phyloP scores from a whole-genome alignment of 1,140 invertebrate species.

The Drosophila mauritiana region DNA sequence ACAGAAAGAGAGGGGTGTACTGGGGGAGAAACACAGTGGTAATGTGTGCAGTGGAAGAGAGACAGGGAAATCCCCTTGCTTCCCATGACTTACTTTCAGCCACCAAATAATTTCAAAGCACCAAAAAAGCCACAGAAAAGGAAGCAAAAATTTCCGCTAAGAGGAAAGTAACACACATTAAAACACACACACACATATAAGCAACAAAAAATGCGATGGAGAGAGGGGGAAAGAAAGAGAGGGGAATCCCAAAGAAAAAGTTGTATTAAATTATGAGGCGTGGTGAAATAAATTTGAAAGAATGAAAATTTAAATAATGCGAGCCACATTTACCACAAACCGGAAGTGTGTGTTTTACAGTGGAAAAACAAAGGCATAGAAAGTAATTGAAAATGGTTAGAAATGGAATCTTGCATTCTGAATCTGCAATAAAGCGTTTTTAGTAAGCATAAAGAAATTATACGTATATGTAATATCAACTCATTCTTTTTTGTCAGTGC shows the following conservation, averaged over 20 bases:
- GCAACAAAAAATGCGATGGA: slow-evolving; percentile 5
- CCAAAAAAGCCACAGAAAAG: slow-evolving; percentile 34
- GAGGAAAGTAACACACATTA: slow-evolving; percentile 50
- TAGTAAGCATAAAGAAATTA: background rate
- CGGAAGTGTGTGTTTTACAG: slow-evolving; percentile 9
- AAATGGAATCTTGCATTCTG: background rate
- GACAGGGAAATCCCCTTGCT: background rate
- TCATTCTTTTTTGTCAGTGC: background rate
- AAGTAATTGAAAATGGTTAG: background rate
- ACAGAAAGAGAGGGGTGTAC: background rate
- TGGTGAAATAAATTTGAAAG: slow-evolving; percentile 60
- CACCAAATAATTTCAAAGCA: slow-evolving; percentile 45
- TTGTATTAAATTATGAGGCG: slow-evolving; percentile 59
- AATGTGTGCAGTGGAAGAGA: no score
- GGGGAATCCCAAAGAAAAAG: slow-evolving; percentile 28
- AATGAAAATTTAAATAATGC: slow-evolving; percentile 68
- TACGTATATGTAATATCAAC: background rate
- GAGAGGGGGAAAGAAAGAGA: background rate
- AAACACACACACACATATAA: slow-evolving; percentile 9
- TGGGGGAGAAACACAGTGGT: background rate
- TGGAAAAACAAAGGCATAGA: background rate
- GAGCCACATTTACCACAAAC: slow-evolving; percentile 39
- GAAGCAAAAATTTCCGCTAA: slow-evolving; percentile 50
- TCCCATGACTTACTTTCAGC: slow-evolving; percentile 29
- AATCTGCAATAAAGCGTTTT: background rate